Evolutionary conservation across 1,140 invertebrate species (phyloP).

Genomic region (Drosophila navojoa): DNA sequence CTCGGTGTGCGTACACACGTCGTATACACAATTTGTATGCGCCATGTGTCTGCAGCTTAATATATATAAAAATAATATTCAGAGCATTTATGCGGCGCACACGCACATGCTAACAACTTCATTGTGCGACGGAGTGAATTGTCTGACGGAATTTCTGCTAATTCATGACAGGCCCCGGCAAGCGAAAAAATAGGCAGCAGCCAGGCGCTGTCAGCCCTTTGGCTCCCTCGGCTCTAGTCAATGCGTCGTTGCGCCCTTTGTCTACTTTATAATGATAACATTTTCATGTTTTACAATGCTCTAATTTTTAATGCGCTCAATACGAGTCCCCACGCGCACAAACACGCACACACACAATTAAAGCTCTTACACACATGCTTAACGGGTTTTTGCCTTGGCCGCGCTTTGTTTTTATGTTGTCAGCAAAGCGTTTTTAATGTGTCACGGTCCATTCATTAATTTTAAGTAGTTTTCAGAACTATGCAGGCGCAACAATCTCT

Average conservation of each 20-base stretch:
- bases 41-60: slow-evolving; percentile 28
- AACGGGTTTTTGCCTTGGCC: slow-evolving; percentile 23
- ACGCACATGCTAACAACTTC: slow-evolving; percentile 28
- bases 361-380: slow-evolving; percentile 22
- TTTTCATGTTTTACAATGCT: slow-evolving; percentile 76
- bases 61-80: slow-evolving; percentile 50
- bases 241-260: slow-evolving; percentile 51
- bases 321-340: slow-evolving; percentile 40
- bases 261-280: slow-evolving; percentile 82
- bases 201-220: not conserved
- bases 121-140: slow-evolving; percentile 34
- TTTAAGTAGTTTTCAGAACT: slow-evolving; percentile 71
- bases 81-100: slow-evolving; percentile 21
- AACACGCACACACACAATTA: slow-evolving; percentile 1
- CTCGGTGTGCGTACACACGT: slow-evolving; percentile 6
- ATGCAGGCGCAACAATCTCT: slow-evolving; percentile 65
- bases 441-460: slow-evolving; percentile 77
- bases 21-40: slow-evolving; percentile 19
- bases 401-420: slow-evolving; percentile 58
- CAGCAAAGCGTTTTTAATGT: slow-evolving; percentile 66
- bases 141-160: slow-evolving; percentile 49
- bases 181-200: not conserved
- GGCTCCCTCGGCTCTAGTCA: slow-evolving; percentile 32
- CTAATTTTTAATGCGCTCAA: slow-evolving; percentile 62
- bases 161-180: slow-evolving; percentile 50